Conservation (phyloP, 1,140 invertebrate genomes). For the Liolophura sinensis region DNA sequence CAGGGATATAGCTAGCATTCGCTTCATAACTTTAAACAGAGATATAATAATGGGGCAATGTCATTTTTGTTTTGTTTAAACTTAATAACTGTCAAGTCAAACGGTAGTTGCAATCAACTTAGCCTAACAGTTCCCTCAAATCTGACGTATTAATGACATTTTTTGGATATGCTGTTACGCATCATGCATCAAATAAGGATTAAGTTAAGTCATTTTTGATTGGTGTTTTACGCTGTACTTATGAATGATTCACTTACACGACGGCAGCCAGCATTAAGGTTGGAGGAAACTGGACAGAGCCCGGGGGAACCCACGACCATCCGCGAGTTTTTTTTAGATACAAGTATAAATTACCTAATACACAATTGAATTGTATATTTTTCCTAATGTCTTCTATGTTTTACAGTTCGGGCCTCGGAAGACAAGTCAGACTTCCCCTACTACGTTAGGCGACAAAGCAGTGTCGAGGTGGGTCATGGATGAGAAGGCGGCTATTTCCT, state of each 20-base stretch:
- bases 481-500: too few relatives aligned
- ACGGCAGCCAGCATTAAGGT: too few relatives aligned
- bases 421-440: conserved; percentile 22
- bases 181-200: neutral
- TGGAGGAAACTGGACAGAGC: too few relatives aligned
- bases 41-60: too few relatives aligned
- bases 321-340: neutral
- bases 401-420: conserved; percentile 28
- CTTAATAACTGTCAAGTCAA: neutral
- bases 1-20: neutral
- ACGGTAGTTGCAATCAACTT: neutral
- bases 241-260: too few relatives aligned
- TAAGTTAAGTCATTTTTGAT: neutral
- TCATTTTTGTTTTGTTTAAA: too few relatives aligned
- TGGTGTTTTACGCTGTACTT: neutral
- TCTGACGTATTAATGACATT: conserved; percentile 2
- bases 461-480: conserved; percentile 23
- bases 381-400: conserved; percentile 22
- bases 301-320: too few relatives aligned
- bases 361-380: neutral
- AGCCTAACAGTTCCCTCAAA: neutral
- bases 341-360: neutral
- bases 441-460: conserved; percentile 43
- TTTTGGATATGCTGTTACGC: neutral
- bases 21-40: neutral